Conservation (phyloP, 2,888 invertebrate genomes). For the Calameuta filiformis region DNA sequence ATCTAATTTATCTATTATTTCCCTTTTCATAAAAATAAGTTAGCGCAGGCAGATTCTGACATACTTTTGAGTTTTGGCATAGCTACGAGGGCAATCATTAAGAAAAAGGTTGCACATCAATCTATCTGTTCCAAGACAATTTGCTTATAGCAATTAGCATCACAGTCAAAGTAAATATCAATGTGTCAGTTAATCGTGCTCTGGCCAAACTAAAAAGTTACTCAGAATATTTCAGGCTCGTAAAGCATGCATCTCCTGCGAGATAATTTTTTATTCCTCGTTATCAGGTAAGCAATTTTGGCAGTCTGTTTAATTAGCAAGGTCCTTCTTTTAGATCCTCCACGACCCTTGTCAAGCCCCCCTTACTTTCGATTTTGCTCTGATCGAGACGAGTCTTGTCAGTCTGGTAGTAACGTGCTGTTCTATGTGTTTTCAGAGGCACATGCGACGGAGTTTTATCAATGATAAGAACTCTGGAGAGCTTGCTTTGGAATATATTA, state of each 20-base stretch:
- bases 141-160: background rate
- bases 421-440: constrained; percentile 66
- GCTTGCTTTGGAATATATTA: constrained; percentile 62
- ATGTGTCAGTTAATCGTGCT: background rate
- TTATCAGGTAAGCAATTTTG: constrained; percentile 37
- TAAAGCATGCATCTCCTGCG: background rate
- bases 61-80: constrained; percentile 29
- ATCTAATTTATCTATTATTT: constrained; percentile 17
- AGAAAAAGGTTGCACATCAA: background rate
- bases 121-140: background rate
- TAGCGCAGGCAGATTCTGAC: constrained; percentile 48
- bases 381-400: constrained; percentile 53
- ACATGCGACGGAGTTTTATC: constrained; percentile 64
- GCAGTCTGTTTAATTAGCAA: constrained; percentile 26
- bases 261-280: background rate
- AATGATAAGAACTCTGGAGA: constrained; percentile 61
- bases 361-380: constrained; percentile 4
- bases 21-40: constrained; percentile 20
- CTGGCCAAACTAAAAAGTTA: constrained; percentile 26
- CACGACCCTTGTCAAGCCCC: background rate
- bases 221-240: constrained; percentile 49
- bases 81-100: background rate
- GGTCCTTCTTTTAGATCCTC: background rate
- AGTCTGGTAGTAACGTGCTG: constrained; percentile 66
- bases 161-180: background rate